These are phyloP conservation scores for Lithosia quadra DNA, from an alignment of 2,888 invertebrate genomes.

Conservation along the genomic window DNA sequence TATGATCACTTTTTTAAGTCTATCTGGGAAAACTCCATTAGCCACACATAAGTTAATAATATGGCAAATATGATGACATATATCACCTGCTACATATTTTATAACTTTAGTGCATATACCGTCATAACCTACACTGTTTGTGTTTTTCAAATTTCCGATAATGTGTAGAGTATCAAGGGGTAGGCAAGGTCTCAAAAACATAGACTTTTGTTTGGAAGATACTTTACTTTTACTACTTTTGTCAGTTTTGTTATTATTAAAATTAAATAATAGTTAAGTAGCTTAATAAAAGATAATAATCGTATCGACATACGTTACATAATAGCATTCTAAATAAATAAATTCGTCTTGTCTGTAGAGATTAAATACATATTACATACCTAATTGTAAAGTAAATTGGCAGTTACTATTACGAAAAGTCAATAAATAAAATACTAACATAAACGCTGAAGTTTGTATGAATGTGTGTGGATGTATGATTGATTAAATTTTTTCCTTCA, in stretches of 20 bases:
- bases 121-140: constrained; percentile 12
- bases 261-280: no score
- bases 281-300: neutral
- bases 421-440: no score
- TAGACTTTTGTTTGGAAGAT: constrained; percentile 1
- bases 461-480: no score
- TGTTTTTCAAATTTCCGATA: constrained; percentile 1
- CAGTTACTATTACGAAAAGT: neutral
- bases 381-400: neutral
- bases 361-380: constrained; percentile 6
- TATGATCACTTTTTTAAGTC: no score
- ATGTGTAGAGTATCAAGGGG: neutral
- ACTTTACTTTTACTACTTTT: no score
- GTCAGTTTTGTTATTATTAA: constrained; percentile 33
- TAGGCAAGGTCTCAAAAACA: neutral
- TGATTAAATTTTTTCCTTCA: no score
- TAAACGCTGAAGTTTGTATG: no score
- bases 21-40: neutral
- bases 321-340: neutral
- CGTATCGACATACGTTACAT: neutral
- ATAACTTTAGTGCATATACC: neutral
- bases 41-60: no score
- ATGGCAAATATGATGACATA: neutral
- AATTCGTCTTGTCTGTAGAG: constrained; percentile 12
- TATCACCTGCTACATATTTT: no score